phyloP scores from a whole-genome alignment of 1,140 invertebrate species.

The Contarinia nasturtii region DNA sequence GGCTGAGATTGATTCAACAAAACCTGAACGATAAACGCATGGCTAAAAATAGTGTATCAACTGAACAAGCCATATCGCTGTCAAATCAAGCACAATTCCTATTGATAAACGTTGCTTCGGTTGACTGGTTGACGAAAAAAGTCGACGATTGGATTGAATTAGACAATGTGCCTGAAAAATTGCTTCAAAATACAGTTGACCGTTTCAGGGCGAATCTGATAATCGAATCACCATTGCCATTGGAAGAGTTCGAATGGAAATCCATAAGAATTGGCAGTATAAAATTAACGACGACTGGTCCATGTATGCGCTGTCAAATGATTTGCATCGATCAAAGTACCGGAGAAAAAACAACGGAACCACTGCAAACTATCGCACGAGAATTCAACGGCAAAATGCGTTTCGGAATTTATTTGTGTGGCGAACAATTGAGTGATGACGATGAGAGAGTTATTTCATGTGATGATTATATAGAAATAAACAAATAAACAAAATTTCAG shows the following conservation, averaged over 20 bases:
- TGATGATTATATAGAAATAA: neutral
- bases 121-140: constrained; percentile 40
- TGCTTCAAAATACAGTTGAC: constrained; percentile 32
- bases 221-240: constrained; percentile 35
- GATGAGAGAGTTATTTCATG: neutral
- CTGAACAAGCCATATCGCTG: constrained; percentile 25
- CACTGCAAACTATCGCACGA: constrained; percentile 58
- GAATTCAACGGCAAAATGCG: constrained; percentile 51
- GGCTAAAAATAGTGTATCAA: constrained; percentile 3
- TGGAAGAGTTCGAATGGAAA: constrained; percentile 61
- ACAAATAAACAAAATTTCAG: neutral
- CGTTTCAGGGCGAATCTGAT: constrained; percentile 51
- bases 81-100: constrained; percentile 82
- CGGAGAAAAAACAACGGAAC: constrained; percentile 61
- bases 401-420: constrained; percentile 53
- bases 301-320: constrained; percentile 82
- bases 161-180: constrained; percentile 25
- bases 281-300: constrained; percentile 42
- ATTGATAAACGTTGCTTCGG: constrained; percentile 58
- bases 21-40: constrained; percentile 18
- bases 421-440: neutral
- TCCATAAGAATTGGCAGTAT: constrained; percentile 40
- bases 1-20: constrained; percentile 49
- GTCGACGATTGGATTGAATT: constrained; percentile 23
- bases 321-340: constrained; percentile 78